Percentiles rank a stretch among this genome's conserved stretches.
phyloP scores from a whole-genome alignment of 2,113 vertebrate species.

The Petaurus breviceps region DNA sequence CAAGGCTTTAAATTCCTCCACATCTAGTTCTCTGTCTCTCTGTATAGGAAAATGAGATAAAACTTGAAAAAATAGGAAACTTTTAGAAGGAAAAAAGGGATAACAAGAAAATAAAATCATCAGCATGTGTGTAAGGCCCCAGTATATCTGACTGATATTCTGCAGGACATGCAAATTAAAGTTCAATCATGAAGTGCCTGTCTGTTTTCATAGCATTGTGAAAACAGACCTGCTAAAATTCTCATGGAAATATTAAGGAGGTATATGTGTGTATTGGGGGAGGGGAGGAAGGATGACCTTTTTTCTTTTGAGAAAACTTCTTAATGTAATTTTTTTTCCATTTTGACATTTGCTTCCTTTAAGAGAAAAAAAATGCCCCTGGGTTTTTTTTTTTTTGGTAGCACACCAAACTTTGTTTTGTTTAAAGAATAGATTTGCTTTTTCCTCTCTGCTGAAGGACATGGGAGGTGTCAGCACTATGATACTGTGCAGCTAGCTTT shows the following conservation, averaged over 20 bases:
- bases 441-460: constrained; percentile 71
- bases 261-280: constrained; percentile 5
- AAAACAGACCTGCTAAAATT: constrained; percentile 58
- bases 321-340: constrained; percentile 70
- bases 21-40: not conserved
- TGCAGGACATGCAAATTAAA: constrained; percentile 36
- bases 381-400: not conserved
- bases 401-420: constrained; percentile 1
- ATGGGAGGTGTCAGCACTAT: constrained; percentile 49
- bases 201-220: constrained; percentile 53
- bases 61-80: constrained; percentile 43
- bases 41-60: constrained; percentile 49
- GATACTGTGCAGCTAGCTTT: constrained; percentile 54
- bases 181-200: constrained; percentile 48
- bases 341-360: constrained; percentile 65
- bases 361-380: constrained; percentile 62
- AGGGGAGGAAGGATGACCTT: not conserved
- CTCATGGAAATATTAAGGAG: not conserved
- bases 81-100: constrained; percentile 52
- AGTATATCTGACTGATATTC: constrained; percentile 54
- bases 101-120: constrained; percentile 56
- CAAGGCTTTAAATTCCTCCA: constrained; percentile 4
- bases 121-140: constrained; percentile 36
- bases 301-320: constrained; percentile 48
- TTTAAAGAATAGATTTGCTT: constrained; percentile 14